These are phyloP conservation scores for Rhipidura dahli DNA, from an alignment of 2,113 vertebrate genomes.

Conservation along the genomic window DNA sequence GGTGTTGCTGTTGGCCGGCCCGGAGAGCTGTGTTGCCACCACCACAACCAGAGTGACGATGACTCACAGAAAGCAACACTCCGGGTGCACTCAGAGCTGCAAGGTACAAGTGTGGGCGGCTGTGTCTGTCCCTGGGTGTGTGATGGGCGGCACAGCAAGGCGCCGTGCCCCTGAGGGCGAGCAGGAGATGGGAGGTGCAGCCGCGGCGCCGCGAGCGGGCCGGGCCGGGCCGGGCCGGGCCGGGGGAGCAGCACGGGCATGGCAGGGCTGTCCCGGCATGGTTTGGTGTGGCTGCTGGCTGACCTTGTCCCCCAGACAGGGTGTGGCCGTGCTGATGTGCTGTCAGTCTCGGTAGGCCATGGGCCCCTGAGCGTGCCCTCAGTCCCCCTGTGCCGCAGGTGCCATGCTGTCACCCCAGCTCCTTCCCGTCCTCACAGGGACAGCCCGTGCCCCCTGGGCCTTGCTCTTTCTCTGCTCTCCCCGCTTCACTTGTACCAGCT, in stretches of 20 bases:
- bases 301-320: background rate
- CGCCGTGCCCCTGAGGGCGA: background rate
- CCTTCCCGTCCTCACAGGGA: background rate
- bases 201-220: too few species aligned
- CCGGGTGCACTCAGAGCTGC: fast-evolving
- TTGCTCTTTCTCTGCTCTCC: background rate
- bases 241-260: fast-evolving
- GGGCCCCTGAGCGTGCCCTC: fast-evolving
- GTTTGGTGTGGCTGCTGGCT: background rate
- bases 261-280: background rate
- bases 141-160: fast-evolving
- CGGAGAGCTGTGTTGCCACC: background rate
- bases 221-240: background rate
- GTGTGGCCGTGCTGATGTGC: background rate
- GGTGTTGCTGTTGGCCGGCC: background rate
- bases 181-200: too few species aligned
- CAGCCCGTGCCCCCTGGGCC: background rate
- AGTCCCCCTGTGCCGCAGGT: fast-evolving
- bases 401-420: background rate
- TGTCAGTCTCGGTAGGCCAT: background rate
- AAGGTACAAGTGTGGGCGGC: background rate
- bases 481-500: background rate
- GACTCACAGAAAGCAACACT: background rate
- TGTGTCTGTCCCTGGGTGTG: background rate
- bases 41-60: background rate